Percentiles rank a stretch among this genome's conserved stretches.
Conservation (phyloP, 2,113 vertebrate species). For the Lophura nycthemera region DNA sequence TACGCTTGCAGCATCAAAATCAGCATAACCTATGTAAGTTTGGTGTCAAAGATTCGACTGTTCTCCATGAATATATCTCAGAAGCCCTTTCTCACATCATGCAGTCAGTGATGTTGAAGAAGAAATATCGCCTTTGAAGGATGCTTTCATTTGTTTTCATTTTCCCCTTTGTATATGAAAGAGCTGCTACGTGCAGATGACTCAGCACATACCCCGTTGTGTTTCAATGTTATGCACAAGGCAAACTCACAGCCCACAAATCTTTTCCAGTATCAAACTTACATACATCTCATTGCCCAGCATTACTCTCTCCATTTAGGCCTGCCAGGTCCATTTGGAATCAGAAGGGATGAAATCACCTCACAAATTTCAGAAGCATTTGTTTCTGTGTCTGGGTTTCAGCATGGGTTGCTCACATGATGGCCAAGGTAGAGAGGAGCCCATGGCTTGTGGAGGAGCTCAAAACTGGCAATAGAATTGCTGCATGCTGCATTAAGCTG, state of each 20-base stretch:
- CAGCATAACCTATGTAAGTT: fast-evolving
- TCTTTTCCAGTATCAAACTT: not conserved
- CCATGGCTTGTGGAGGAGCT: not conserved
- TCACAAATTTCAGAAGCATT: not conserved
- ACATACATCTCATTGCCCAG: not conserved
- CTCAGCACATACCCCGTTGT: not conserved
- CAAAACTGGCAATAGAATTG: not conserved
- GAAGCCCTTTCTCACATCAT: not conserved
- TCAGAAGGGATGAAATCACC: not conserved
- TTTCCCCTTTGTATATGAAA: not conserved
- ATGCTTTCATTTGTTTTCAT: constrained; percentile 37
- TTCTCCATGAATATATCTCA: not conserved
- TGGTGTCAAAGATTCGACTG: not conserved
- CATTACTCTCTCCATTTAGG: not conserved
- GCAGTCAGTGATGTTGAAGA: not conserved
- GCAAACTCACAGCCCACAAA: not conserved
- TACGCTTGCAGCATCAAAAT: not conserved
- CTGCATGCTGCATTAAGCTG: not conserved
- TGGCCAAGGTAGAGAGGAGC: not conserved
- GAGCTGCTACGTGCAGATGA: not conserved
- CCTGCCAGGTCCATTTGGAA: not conserved
- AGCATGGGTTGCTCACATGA: not conserved
- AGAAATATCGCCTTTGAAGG: not conserved
- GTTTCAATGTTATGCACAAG: not conserved
- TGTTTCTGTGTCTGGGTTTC: not conserved